A percentile compares a stretch with the other conserved stretches of the same genome.
These are phyloP conservation scores for Pheosia tremula DNA, from an alignment of 2,888 invertebrate species.

Conservation along the genomic window DNA sequence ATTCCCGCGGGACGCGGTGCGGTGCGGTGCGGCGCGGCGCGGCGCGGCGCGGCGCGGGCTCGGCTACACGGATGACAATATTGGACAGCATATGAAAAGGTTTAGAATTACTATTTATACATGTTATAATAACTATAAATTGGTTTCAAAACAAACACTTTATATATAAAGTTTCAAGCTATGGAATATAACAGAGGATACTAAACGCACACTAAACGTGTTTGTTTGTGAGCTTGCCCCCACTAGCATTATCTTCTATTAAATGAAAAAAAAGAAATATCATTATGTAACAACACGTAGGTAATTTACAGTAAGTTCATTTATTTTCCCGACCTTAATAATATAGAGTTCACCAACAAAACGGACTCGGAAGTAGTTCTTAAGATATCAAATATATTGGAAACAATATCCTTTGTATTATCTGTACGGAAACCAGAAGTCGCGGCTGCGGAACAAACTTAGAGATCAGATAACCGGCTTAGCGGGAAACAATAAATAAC, in stretches of 20 bases:
- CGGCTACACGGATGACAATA: neutral
- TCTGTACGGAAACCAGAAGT: neutral
- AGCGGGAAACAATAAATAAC: neutral
- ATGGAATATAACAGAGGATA: too few species aligned
- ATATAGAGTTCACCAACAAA: neutral
- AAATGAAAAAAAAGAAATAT: too few species aligned
- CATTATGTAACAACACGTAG: too few species aligned
- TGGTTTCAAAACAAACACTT: too few species aligned
- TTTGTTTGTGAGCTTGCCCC: too few species aligned
- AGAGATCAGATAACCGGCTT: neutral
- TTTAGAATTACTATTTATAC: too few species aligned
- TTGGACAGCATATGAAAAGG: neutral
- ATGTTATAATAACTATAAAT: too few species aligned
- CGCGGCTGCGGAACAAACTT: neutral
- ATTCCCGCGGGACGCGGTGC: neutral
- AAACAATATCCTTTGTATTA: neutral
- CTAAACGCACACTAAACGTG: too few species aligned
- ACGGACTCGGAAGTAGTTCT: neutral
- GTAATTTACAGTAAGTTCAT: neutral
- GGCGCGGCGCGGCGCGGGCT: neutral
- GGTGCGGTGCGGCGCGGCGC: neutral
- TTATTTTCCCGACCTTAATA: neutral
- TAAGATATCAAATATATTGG: neutral
- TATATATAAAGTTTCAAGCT: too few species aligned
- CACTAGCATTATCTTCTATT: too few species aligned